Evolutionary conservation across 35 echinoderm and acorn worm species (phyloP), one percentile per base, ranked within the genome.

Genomic region (Ophioderma brevispina): DNA sequence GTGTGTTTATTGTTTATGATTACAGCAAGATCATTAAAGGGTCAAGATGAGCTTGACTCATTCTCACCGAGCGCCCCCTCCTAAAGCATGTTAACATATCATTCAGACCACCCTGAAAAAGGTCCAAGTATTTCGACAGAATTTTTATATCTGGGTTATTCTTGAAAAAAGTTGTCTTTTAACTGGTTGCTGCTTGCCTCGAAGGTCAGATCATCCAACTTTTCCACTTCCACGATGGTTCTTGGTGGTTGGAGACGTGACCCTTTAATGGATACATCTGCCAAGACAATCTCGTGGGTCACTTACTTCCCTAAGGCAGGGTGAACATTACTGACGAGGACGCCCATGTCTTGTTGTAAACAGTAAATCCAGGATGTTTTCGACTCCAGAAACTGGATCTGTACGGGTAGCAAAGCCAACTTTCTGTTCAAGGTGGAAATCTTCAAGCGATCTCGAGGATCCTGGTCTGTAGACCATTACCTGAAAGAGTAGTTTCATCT

Each of bases 21-120:
- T n/a, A n/a, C n/a, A n/a, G n/a, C n/a, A n/a, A n/a, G n/a, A n/a
- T n/a, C n/a, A n/a, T n/a, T n/a, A n/a, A n/a, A n/a, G n/a, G n/a
- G n/a, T n/a, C n/a, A n/a, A n/a, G n/a, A n/a, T n/a, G n/a, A n/a
- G n/a, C n/a, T n/a, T n/a, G n/a, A n/a, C n/a, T n/a, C n/a, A n/a
- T n/a, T n/a, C n/a, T n/a, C n/a, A n/a, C n/a, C n/a, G n/a, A n/a
- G n/a, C n/a, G n/a, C n/a, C n/a, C n/a, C n/a, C n/a, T n/a, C n/a
- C n/a, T n/a, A n/a, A n/a, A n/a, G n/a, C n/a, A n/a, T n/a, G n/a
- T n/a, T n/a, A n/a, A n/a, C 18, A 85, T 36, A 28, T 85, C 37
- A 32, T 31, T 64, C 1, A 85, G 52, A n/a, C 82, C 82, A 85
- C 64, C 82, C 30, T 37, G 59, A 14, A 85, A 85, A 85, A 64